Conservation (phyloP, 2,888 invertebrate species). For the Lasioglossum leucozonium region DNA sequence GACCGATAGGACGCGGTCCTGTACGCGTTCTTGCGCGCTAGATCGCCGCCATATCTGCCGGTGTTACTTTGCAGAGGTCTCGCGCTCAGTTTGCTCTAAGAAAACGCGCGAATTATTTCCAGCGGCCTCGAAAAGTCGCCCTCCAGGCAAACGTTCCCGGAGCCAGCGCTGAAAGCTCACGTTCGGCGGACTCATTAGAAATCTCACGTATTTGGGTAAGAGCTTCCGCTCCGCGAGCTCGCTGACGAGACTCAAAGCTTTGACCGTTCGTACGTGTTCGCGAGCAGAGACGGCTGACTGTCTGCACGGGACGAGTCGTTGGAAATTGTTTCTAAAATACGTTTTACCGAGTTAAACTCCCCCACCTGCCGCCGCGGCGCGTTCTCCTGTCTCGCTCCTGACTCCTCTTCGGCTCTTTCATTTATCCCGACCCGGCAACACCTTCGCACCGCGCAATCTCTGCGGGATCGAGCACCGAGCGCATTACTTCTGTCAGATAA, state of each 20-base stretch:
- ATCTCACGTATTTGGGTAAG: conserved; percentile 72
- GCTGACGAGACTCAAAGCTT: conserved; percentile 72
- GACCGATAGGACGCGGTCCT: not conserved
- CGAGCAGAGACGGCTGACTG: conserved; percentile 52
- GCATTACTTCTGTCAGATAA: not conserved
- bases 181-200: conserved; percentile 74
- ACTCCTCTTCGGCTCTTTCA: not conserved
- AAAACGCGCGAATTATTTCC: conserved; percentile 62
- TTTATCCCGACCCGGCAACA: not conserved
- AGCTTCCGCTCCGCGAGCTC: conserved; percentile 61
- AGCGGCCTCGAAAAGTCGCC: conserved; percentile 49
- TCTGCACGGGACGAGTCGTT: conserved; percentile 49
- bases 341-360: conserved; percentile 49
- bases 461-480: not conserved
- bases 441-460: not conserved
- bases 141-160: conserved; percentile 49
- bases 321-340: conserved; percentile 64
- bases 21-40: conserved; percentile 13
- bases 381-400: not conserved
- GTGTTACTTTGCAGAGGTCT: conserved; percentile 29
- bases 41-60: conserved; percentile 8
- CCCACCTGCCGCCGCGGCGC: not conserved
- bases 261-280: conserved; percentile 69
- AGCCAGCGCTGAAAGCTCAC: conserved; percentile 56
- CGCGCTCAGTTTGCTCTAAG: conserved; percentile 41